Conservation (phyloP, 2,888 invertebrate species). For the Octonoba sinensis region DNA sequence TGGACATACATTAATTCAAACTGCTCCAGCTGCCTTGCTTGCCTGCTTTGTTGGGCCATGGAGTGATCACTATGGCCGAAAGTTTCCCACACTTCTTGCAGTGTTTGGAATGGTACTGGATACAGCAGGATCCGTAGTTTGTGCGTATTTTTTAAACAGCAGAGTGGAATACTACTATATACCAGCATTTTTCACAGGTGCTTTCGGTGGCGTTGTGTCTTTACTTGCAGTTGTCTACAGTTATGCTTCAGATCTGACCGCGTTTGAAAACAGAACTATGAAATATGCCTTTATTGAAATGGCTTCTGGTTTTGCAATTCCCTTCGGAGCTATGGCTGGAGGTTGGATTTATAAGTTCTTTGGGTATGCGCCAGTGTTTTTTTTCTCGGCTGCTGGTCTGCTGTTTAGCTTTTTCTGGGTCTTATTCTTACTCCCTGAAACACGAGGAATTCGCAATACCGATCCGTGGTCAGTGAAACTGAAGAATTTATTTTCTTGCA, state of each 20-base stretch:
- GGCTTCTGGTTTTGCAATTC: conserved; percentile 79
- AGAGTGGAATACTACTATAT: conserved; percentile 24
- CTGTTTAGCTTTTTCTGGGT: conserved; percentile 13
- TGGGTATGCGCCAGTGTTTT: conserved; percentile 29
- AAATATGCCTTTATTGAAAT: conserved; percentile 53
- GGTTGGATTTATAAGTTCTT: conserved; percentile 33
- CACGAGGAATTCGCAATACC: conserved; percentile 15
- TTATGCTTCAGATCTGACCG: conserved; percentile 49
- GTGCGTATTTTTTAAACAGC: conserved; percentile 16
- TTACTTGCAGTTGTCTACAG: conserved; percentile 38
- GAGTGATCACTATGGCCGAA: conserved; percentile 65
- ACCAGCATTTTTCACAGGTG: conserved; percentile 19
- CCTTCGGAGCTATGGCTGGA: conserved; percentile 66
- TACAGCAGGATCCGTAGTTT: conserved; percentile 16
- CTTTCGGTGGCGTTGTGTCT: conserved; percentile 29
- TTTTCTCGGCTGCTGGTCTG: conserved; percentile 2
- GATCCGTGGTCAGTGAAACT: conserved; percentile 6
- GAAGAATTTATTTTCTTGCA: conserved; percentile 14
- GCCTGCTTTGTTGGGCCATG: conserved; percentile 64
- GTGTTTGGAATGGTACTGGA: conserved; percentile 37
- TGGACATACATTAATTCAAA: conserved; percentile 48
- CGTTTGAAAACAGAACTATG: conserved; percentile 29
- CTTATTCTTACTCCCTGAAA: conserved; percentile 31
- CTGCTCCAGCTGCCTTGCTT: conserved; percentile 48
- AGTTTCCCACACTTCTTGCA: conserved; percentile 45